A percentile compares a stretch with the other conserved stretches of the same genome.
These are phyloP conservation scores for Ceratitis capitata DNA, from an alignment of 1,140 invertebrate species.

Conservation along the genomic window DNA sequence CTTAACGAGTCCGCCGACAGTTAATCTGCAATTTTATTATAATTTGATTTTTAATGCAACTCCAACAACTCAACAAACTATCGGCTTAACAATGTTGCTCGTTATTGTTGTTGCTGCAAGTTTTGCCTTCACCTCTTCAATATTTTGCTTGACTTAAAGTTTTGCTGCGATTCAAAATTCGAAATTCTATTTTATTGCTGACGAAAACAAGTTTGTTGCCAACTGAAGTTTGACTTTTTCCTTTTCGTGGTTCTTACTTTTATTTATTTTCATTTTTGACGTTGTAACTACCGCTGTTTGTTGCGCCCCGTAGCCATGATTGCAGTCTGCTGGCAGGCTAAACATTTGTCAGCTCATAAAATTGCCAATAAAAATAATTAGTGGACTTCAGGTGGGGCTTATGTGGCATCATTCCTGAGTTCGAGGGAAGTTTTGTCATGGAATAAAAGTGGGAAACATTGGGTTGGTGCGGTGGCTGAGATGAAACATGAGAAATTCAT, in stretches of 20 bases:
- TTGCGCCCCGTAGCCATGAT: not conserved
- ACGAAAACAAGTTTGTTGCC: conserved; percentile 17
- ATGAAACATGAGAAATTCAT: too few species aligned
- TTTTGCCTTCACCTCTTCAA: not conserved
- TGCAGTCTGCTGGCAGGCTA: not conserved
- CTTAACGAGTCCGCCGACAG: conserved; percentile 57
- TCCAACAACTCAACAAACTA: conserved; percentile 35
- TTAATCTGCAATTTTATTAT: conserved; percentile 65
- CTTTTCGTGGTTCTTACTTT: not conserved
- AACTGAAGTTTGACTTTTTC: not conserved
- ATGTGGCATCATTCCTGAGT: not conserved
- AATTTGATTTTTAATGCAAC: conserved; percentile 64
- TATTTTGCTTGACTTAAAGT: not conserved
- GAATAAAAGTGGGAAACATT: too few species aligned
- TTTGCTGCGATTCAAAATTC: not conserved
- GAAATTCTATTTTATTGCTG: conserved; percentile 17
- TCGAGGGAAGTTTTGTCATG: not conserved
- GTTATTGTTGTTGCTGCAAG: conserved; percentile 15
- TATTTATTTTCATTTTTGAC: not conserved
- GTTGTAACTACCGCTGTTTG: conserved; percentile 15
- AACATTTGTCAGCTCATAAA: conserved; percentile 36
- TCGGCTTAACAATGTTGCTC: conserved; percentile 33
- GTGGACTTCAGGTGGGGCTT: not conserved
- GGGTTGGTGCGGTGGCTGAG: too few species aligned
- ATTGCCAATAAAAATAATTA: conserved; percentile 37